Percentiles rank a stretch among this genome's conserved stretches.
Conservation (phyloP, 1,140 invertebrate genomes). For the Platyura marginata region DNA sequence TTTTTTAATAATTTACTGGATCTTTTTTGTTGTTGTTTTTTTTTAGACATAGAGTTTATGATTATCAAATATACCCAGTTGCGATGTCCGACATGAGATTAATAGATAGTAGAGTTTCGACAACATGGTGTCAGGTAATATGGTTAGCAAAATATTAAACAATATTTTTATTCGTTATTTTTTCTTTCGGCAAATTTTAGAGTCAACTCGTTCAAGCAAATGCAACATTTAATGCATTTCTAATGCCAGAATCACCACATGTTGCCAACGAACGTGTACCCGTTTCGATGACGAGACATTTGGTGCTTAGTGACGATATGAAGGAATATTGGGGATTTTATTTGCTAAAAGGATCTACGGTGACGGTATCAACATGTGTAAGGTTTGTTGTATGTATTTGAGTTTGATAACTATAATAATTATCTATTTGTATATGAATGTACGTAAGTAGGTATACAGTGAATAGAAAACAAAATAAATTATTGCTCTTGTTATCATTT, state of each 20-base stretch:
- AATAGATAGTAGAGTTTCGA: slow-evolving; percentile 49
- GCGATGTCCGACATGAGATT: slow-evolving; percentile 58
- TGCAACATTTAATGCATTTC: slow-evolving; percentile 55
- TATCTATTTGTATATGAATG: no score
- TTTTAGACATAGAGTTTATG: slow-evolving; percentile 41
- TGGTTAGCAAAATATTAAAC: no score
- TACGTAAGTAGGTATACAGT: no score
- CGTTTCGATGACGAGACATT: slow-evolving; percentile 36
- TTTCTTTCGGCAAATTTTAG: no score
- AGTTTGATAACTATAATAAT: no score
- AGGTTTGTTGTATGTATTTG: no score
- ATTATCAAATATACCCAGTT: slow-evolving; percentile 46
- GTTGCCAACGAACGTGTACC: slow-evolving; percentile 31
- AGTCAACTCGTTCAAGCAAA: slow-evolving; percentile 48
- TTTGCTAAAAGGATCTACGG: slow-evolving; percentile 49
- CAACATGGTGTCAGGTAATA: slow-evolving; percentile 62
- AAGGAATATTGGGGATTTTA: slow-evolving; percentile 75
- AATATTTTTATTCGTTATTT: no score
- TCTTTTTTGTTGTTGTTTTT: slow-evolving; percentile 5
- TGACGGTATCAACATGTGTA: slow-evolving; percentile 53
- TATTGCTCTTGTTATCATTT: no score
- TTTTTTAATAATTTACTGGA: no score
- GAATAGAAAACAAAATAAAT: no score
- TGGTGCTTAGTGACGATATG: slow-evolving; percentile 36
- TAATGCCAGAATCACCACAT: slow-evolving; percentile 38